Evolutionary conservation across 1,140 invertebrate genomes (phyloP).

Genomic region (Apis dorsata): DNA sequence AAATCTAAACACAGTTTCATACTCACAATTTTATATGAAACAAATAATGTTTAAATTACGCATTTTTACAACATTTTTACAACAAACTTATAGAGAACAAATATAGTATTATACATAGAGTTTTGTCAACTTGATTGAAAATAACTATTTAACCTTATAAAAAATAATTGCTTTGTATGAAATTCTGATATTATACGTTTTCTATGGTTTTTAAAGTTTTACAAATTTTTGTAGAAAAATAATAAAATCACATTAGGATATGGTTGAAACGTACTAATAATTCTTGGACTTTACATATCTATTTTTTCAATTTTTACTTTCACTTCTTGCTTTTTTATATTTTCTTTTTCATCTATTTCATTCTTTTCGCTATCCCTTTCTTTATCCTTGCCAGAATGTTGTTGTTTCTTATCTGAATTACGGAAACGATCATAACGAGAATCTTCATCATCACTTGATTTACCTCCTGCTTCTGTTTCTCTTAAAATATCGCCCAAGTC

Average conservation of each 20-base stretch:
- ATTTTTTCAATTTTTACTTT: slow-evolving; percentile 70
- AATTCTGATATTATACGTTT: slow-evolving; percentile 2
- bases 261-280: slow-evolving; percentile 54
- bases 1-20: neutral
- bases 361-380: slow-evolving; percentile 69
- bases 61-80: slow-evolving; percentile 29
- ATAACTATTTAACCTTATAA: slow-evolving; percentile 1
- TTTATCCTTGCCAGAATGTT: slow-evolving; percentile 67
- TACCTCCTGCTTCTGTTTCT: slow-evolving; percentile 83
- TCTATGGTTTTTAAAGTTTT: slow-evolving; percentile 7
- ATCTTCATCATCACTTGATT: slow-evolving; percentile 87
- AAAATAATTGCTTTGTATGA: slow-evolving; percentile 11
- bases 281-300: slow-evolving; percentile 58
- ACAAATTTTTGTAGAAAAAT: slow-evolving; percentile 20
- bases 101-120: neutral
- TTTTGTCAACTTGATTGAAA: slow-evolving; percentile 17
- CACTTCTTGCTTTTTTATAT: slow-evolving; percentile 62
- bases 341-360: slow-evolving; percentile 63
- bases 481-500: slow-evolving; percentile 85
- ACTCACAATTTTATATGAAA: slow-evolving; percentile 2
- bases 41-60: neutral
- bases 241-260: slow-evolving; percentile 32
- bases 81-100: slow-evolving; percentile 12
- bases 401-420: slow-evolving; percentile 77
- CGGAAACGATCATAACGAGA: slow-evolving; percentile 82